phyloP scores from a whole-genome alignment of 1,140 invertebrate genomes.

The Lepidotrigona ventralis region DNA sequence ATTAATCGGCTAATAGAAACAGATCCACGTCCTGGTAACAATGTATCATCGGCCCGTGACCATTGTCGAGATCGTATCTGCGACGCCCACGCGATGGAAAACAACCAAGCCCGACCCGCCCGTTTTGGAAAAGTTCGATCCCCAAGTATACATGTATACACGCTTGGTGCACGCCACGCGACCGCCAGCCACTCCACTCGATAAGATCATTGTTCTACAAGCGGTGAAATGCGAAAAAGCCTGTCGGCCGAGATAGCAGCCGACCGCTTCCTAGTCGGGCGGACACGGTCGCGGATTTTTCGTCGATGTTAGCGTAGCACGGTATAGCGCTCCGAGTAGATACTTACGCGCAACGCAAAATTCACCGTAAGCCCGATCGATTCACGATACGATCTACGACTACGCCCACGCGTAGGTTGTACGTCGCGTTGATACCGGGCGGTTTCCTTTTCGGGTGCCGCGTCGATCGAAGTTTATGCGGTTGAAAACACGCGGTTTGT shows the following conservation, averaged over 20 bases:
- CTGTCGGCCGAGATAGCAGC: conserved; percentile 18
- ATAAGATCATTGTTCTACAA: conserved; percentile 50
- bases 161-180: conserved; percentile 25
- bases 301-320: conserved; percentile 1
- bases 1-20: conserved; percentile 62
- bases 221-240: conserved; percentile 37
- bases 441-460: conserved; percentile 33
- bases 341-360: neutral
- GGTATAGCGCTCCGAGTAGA: neutral
- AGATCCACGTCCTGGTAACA: neutral
- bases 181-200: neutral
- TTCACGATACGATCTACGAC: conserved; percentile 32
- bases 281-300: conserved; percentile 26
- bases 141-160: neutral
- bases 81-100: conserved; percentile 34
- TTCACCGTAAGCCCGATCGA: conserved; percentile 14
- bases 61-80: conserved; percentile 33
- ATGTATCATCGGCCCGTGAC: neutral
- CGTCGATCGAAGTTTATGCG: neutral
- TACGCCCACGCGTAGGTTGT: conserved; percentile 39
- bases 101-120: neutral
- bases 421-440: conserved; percentile 23
- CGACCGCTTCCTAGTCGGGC: conserved; percentile 34
- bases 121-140: conserved; percentile 47
- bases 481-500: neutral